A percentile compares a stretch with the other conserved stretches of the same genome.
Evolutionary conservation across 2,888 invertebrate species (phyloP).

Genomic region (Synanthedon andrenaeformis): DNA sequence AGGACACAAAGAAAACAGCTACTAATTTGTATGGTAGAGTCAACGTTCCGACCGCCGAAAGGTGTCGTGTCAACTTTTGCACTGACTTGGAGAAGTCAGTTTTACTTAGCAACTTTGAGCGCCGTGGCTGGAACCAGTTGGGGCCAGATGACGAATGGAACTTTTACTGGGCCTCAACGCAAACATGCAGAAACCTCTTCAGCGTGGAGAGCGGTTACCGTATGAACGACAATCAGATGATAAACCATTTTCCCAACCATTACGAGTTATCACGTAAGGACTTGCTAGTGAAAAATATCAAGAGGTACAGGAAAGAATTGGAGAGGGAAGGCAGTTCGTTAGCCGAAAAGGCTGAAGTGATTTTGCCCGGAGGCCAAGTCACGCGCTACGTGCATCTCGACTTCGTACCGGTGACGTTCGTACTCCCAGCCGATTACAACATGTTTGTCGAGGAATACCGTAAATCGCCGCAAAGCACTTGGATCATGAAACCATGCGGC

Average conservation of each 20-base stretch:
- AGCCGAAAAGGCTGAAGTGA: slow-evolving; percentile 77
- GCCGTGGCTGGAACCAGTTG: slow-evolving; percentile 83
- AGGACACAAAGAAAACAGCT: slow-evolving; percentile 39
- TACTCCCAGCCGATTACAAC: slow-evolving; percentile 95
- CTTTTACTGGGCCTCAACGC: slow-evolving; percentile 89
- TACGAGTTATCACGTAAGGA: slow-evolving; percentile 96
- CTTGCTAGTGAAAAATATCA: slow-evolving; percentile 94
- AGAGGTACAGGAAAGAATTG: slow-evolving; percentile 91
- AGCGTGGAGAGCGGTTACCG: slow-evolving; percentile 89
- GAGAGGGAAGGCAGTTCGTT: slow-evolving; percentile 90
- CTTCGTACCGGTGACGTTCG: slow-evolving; percentile 94
- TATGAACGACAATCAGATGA: slow-evolving; percentile 87
- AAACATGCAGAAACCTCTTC: slow-evolving; percentile 85
- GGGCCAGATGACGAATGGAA: slow-evolving; percentile 91
- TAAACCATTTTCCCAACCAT: slow-evolving; percentile 93
- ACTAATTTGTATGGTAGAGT: slow-evolving; percentile 60
- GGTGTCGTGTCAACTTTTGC: slow-evolving; percentile 73
- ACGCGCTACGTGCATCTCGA: slow-evolving; percentile 86
- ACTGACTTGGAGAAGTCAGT: slow-evolving; percentile 90
- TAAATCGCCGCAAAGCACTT: slow-evolving; percentile 93
- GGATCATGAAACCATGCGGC: slow-evolving; percentile 98
- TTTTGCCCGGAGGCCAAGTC: slow-evolving; percentile 70
- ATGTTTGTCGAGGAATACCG: slow-evolving; percentile 97
- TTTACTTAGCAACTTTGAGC: slow-evolving; percentile 86
- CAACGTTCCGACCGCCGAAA: slow-evolving; percentile 46